phyloP scores from a whole-genome alignment of 2,888 invertebrate species.

The Lampropteryx suffumata region DNA sequence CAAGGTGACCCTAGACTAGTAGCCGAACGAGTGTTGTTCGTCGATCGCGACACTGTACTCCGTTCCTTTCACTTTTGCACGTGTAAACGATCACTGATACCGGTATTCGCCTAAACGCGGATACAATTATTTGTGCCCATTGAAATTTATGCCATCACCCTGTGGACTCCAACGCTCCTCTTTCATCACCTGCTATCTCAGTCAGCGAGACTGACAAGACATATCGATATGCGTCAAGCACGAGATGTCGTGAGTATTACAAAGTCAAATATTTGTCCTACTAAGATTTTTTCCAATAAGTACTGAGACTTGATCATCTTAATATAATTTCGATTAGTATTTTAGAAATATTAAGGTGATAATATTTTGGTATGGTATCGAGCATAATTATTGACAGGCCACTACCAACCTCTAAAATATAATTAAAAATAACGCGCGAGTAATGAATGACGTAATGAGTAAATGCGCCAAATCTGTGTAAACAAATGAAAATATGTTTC shows the following conservation, averaged over 20 bases:
- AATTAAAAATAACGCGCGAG: too few species aligned
- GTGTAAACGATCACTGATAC: constrained; percentile 50
- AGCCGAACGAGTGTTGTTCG: constrained; percentile 60
- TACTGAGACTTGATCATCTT: not conserved
- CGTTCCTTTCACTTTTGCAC: constrained; percentile 70
- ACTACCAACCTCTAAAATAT: too few species aligned
- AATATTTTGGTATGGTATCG: too few species aligned
- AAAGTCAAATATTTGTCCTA: constrained; percentile 57
- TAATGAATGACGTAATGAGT: too few species aligned
- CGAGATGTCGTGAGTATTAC: constrained; percentile 75
- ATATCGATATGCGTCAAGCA: constrained; percentile 81
- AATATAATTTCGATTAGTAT: not conserved
- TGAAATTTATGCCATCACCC: constrained; percentile 74
- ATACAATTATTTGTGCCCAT: constrained; percentile 57
- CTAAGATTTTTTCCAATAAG: constrained; percentile 41
- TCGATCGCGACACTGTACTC: constrained; percentile 52
- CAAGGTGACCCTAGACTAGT: constrained; percentile 78
- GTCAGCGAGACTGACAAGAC: constrained; percentile 75
- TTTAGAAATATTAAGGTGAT: too few species aligned
- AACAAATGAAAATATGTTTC: not conserved
- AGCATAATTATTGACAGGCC: too few species aligned
- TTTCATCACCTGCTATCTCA: constrained; percentile 78
- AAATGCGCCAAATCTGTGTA: not conserved
- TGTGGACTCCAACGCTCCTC: constrained; percentile 79
- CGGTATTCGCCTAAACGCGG: constrained; percentile 69